These are phyloP conservation scores for Agriopis aurantiaria DNA, from an alignment of 2,888 invertebrate genomes.

Conservation along the genomic window DNA sequence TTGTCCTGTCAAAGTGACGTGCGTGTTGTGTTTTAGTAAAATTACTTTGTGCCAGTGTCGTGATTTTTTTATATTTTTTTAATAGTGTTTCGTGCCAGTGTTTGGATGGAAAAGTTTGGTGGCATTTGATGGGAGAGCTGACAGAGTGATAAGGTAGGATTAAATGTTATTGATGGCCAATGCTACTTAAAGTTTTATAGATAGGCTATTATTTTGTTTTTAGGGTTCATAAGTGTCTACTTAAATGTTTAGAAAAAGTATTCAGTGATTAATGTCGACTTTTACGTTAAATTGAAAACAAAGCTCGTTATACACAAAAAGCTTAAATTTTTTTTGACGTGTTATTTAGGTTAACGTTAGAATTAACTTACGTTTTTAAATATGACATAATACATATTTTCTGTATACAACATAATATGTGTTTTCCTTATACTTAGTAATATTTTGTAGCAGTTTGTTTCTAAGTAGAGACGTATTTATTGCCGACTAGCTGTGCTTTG, in stretches of 20 bases:
- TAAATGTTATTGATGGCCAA: slow-evolving; percentile 21
- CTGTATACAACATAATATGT: no score
- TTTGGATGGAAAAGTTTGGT: slow-evolving; percentile 30
- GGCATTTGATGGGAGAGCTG: slow-evolving; percentile 20
- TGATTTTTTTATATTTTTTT: slow-evolving; percentile 6
- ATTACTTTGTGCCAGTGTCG: slow-evolving; percentile 25
- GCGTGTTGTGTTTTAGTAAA: slow-evolving; percentile 30
- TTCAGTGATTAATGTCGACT: neutral
- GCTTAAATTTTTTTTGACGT: no score
- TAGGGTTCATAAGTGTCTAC: neutral
- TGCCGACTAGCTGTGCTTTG: no score
- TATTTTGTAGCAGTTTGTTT: no score
- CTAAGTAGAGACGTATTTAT: no score
- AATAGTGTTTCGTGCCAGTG: slow-evolving; percentile 18
- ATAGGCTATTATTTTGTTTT: slow-evolving; percentile 6
- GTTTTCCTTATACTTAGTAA: no score
- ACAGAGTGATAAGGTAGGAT: slow-evolving; percentile 30
- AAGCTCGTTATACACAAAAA: no score
- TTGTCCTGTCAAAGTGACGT: slow-evolving; percentile 30
- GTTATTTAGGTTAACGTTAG: no score
- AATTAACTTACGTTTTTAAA: no score
- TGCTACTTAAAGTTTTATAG: slow-evolving; percentile 4
- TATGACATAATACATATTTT: no score
- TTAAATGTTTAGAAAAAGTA: neutral
- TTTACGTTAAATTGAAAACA: neutral